phyloP scores from a whole-genome alignment of 2,888 invertebrate genomes.

The Hipparchia sbordonii region DNA sequence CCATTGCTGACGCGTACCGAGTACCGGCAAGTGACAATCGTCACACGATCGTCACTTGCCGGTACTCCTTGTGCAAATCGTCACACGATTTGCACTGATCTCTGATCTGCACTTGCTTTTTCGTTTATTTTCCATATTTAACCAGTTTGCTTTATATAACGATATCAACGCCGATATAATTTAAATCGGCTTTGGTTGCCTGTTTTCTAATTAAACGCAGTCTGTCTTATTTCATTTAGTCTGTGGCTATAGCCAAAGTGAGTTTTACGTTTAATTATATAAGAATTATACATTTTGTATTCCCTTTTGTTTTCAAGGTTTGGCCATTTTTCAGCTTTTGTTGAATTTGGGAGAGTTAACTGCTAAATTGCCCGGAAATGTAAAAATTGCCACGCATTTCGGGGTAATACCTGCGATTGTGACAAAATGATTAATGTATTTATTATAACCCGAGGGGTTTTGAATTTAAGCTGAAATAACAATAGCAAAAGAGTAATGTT shows the following conservation, averaged over 20 bases:
- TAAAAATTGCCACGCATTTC: constrained; percentile 15
- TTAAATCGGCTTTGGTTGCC: too few relatives aligned
- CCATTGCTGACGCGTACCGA: too few relatives aligned
- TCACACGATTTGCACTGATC: too few relatives aligned
- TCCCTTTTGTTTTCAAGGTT: constrained; percentile 15
- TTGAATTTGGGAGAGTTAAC: constrained; percentile 14
- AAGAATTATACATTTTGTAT: constrained; percentile 18
- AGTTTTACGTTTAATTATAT: constrained; percentile 19
- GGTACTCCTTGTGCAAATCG: too few relatives aligned
- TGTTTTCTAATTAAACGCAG: background rate
- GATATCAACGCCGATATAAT: too few relatives aligned
- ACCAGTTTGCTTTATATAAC: too few relatives aligned
- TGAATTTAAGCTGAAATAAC: constrained; percentile 25
- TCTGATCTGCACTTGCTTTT: too few relatives aligned
- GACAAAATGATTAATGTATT: constrained; percentile 34
- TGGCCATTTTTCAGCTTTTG: constrained; percentile 18
- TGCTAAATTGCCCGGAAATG: constrained; percentile 22
- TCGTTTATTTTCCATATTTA: too few relatives aligned
- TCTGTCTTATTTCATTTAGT: background rate
- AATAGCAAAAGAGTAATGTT: constrained; percentile 8
- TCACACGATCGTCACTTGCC: too few relatives aligned
- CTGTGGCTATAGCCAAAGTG: background rate
- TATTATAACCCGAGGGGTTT: constrained; percentile 26
- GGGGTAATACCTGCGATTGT: constrained; percentile 27
- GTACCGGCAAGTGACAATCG: too few relatives aligned